A percentile compares a stretch with the other conserved stretches of the same genome.
Evolutionary conservation across 1,140 invertebrate genomes (phyloP).

Genomic region (Listronotus oregonensis): DNA sequence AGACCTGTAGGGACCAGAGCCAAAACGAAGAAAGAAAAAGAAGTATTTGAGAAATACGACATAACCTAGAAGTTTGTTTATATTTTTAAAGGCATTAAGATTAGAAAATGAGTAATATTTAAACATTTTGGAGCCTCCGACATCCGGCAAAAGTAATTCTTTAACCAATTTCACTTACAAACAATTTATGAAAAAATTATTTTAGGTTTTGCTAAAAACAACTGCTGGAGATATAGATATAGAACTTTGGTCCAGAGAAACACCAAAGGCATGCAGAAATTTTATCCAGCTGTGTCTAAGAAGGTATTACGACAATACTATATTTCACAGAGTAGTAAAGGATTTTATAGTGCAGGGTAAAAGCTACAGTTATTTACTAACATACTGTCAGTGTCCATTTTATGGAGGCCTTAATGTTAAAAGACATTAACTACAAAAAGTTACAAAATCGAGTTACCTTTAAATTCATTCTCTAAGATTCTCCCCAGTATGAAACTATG

Average conservation of each 20-base stretch:
- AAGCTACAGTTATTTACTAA: too few species aligned
- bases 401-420: too few species aligned
- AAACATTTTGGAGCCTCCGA: constrained; percentile 96
- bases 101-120: constrained; percentile 85
- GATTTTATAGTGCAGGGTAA: constrained; percentile 85
- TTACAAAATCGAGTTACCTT: too few species aligned
- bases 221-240: constrained; percentile 96
- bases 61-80: too few species aligned
- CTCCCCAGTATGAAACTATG: too few species aligned
- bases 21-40: too few species aligned
- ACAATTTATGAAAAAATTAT: constrained; percentile 37
- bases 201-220: constrained; percentile 87
- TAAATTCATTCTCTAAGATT: too few species aligned
- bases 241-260: constrained; percentile 96
- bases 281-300: constrained; percentile 98
- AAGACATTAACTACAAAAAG: too few species aligned
- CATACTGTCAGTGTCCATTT: too few species aligned
- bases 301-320: constrained; percentile 92
- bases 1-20: too few species aligned
- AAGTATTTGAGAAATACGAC: too few species aligned
- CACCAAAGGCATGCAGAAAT: constrained; percentile 93
- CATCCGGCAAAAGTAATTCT: constrained; percentile 83
- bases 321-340: constrained; percentile 90
- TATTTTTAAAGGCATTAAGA: background rate
- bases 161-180: constrained; percentile 4